These are phyloP conservation scores for Alcedo quadribrachys DNA, from an alignment of 2,797 vertebrate genomes.

Conservation along the genomic window DNA sequence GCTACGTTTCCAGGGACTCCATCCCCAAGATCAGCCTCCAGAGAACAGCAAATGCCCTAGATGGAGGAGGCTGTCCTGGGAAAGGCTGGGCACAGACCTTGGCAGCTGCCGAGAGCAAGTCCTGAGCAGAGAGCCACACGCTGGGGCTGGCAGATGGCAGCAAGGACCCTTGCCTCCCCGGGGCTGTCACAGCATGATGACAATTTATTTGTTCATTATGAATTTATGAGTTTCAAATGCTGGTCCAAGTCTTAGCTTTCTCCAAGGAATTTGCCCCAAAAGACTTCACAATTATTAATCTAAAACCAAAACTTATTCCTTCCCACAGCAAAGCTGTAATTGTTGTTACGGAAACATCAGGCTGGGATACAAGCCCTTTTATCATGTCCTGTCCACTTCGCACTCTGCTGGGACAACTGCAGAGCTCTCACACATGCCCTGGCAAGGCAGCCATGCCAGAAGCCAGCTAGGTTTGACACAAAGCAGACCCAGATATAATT, in stretches of 20 bases:
- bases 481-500: background rate
- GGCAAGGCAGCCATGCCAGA: background rate
- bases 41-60: rapidly evolving
- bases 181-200: background rate
- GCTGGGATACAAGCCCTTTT: background rate
- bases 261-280: constrained; percentile 8
- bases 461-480: background rate
- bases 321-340: background rate
- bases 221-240: background rate
- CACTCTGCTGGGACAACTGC: background rate
- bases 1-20: background rate
- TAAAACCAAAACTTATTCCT: background rate
- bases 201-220: background rate
- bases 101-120: background rate
- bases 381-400: background rate
- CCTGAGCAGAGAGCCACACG: background rate
- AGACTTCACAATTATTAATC: background rate
- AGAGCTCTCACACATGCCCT: background rate
- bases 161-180: background rate
- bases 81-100: background rate
- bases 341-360: background rate
- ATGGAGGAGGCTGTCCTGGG: background rate
- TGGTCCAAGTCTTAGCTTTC: background rate
- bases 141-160: background rate
- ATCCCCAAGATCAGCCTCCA: background rate